Percentiles rank a stretch among this genome's conserved stretches.
Evolutionary conservation across 2,113 vertebrate genomes (phyloP).

Genomic region (Erythrocercus mccallii): DNA sequence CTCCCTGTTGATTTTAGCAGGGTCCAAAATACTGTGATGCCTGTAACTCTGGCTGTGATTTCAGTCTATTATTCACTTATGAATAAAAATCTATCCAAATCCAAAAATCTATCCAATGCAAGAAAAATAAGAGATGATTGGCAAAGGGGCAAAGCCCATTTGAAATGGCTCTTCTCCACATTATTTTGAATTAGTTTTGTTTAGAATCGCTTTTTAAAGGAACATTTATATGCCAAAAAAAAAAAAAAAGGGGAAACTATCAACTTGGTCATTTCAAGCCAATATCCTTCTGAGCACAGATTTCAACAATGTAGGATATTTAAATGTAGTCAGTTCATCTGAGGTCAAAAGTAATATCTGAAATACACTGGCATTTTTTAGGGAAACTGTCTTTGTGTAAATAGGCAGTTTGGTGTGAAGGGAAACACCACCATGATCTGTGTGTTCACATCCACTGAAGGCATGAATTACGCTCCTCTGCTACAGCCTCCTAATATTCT

Average conservation of each 20-base stretch:
- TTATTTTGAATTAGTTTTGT: background rate
- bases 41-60: background rate
- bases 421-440: background rate
- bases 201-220: background rate
- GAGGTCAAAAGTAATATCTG: background rate
- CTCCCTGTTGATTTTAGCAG: background rate
- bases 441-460: background rate
- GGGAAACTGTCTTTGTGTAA: background rate
- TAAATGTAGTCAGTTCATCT: background rate
- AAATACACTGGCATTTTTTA: background rate
- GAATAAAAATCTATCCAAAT: background rate
- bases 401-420: background rate
- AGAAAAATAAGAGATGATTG: background rate
- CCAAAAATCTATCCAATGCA: background rate
- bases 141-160: background rate
- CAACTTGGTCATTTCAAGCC: background rate
- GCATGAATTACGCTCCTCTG: background rate
- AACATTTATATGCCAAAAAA: background rate
- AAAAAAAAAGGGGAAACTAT: background rate
- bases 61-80: background rate
- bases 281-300: background rate
- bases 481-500: background rate
- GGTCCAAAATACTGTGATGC: background rate
- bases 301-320: background rate
- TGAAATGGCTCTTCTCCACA: background rate